Conservation (phyloP, 2,797 vertebrate species). For the Coluber constrictor region DNA sequence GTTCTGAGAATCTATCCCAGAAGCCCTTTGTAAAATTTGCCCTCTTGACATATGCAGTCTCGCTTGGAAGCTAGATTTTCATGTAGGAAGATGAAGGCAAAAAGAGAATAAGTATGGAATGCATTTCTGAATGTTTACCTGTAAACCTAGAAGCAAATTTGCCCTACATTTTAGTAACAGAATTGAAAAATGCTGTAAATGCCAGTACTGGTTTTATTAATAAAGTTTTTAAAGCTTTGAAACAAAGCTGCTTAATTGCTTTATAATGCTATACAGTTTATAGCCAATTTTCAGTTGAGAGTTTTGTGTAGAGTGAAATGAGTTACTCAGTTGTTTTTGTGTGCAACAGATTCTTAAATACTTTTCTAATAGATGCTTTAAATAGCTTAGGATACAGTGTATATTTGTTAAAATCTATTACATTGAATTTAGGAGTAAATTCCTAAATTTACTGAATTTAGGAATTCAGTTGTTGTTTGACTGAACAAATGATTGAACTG, state of each 20-base stretch:
- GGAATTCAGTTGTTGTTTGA: neutral
- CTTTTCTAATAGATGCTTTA: neutral
- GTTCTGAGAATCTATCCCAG: slow-evolving; percentile 78
- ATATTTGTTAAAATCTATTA: neutral
- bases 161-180: neutral
- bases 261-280: neutral
- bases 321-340: neutral
- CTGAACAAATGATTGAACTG: no score
- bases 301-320: neutral
- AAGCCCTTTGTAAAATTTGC: slow-evolving; percentile 66
- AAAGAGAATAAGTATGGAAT: neutral
- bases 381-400: neutral
- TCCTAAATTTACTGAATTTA: no score
- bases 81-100: neutral
- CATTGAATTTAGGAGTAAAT: neutral
- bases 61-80: slow-evolving; percentile 64
- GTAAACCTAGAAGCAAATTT: neutral
- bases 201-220: accelerated
- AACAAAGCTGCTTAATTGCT: accelerated
- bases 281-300: neutral
- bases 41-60: slow-evolving; percentile 73
- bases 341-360: neutral
- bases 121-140: neutral
- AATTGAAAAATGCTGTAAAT: accelerated
- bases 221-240: accelerated